Percentiles rank a stretch among this genome's conserved stretches.
These are phyloP conservation scores for Cyanoramphus novaezelandiae DNA, from an alignment of 2,113 vertebrate genomes.

Conservation along the genomic window DNA sequence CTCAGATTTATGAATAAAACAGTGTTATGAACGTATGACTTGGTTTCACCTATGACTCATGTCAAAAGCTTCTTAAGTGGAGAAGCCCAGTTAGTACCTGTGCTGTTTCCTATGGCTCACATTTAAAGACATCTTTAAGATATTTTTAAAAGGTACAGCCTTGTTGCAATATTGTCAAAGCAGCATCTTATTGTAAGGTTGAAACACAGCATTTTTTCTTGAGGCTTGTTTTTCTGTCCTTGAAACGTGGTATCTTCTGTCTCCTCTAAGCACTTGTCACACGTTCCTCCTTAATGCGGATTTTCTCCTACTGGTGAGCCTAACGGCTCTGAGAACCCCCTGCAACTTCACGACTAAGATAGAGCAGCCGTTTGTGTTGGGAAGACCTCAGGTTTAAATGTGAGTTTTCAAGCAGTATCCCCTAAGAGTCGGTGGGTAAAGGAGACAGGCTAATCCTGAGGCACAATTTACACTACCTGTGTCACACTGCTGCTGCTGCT, in stretches of 20 bases:
- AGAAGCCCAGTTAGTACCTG: background rate
- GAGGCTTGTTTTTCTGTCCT: background rate
- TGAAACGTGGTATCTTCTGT: background rate
- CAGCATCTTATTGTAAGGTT: background rate
- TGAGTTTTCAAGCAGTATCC: background rate
- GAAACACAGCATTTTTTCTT: background rate
- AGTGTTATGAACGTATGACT: background rate
- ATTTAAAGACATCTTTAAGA: background rate
- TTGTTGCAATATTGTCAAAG: background rate
- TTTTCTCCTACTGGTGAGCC: background rate
- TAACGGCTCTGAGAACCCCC: background rate
- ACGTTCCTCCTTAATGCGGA: accelerated
- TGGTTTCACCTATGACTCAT: background rate
- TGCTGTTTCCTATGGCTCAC: background rate
- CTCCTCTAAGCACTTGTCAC: background rate
- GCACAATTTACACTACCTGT: background rate
- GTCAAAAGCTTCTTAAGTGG: conserved; percentile 1
- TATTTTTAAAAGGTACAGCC: background rate
- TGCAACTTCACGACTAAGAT: background rate
- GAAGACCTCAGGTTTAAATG: background rate
- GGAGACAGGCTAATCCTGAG: background rate
- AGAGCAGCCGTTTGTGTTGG: background rate
- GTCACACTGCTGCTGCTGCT: background rate
- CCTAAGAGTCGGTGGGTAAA: background rate
- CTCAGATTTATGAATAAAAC: conserved; percentile 8